Percentiles rank a stretch among this genome's conserved stretches.
Evolutionary conservation across 2,797 vertebrate species (phyloP).

Genomic region (Triplophysa yarkandensis): DNA sequence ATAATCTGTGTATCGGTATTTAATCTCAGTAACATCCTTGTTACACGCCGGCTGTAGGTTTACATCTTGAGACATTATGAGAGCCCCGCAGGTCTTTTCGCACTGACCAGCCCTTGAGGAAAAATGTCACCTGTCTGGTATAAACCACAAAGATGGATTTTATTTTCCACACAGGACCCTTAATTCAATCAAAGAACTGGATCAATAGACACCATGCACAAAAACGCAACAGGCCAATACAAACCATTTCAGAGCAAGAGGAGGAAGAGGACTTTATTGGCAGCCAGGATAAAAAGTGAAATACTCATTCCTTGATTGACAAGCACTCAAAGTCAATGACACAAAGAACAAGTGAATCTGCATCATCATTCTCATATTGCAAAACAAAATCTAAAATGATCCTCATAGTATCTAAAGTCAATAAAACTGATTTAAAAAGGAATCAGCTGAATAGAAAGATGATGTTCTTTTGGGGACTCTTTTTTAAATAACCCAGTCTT

Average conservation of each 20-base stretch:
- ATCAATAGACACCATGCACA: slow-evolving; percentile 47
- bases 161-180: slow-evolving; percentile 60
- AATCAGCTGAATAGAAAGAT: background rate
- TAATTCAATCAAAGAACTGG: slow-evolving; percentile 70
- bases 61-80: background rate
- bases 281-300: slow-evolving; percentile 25
- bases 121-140: slow-evolving; percentile 78
- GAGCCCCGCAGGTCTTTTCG: slow-evolving; percentile 12
- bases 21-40: background rate
- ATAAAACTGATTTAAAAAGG: background rate
- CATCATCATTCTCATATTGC: background rate
- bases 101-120: slow-evolving; percentile 67
- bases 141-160: slow-evolving; percentile 72
- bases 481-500: too few relatives aligned
- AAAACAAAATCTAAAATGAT: background rate
- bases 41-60: slow-evolving; percentile 3
- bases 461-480: background rate
- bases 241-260: slow-evolving; percentile 39
- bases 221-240: slow-evolving; percentile 47
- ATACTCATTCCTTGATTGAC: slow-evolving; percentile 30
- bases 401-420: background rate
- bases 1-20: background rate
- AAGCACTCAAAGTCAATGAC: slow-evolving; percentile 13
- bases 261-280: slow-evolving; percentile 29
- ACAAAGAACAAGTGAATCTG: slow-evolving; percentile 1